A percentile compares a stretch with the other conserved stretches of the same genome.
Conservation (phyloP, 2,888 invertebrate species). For the Cosmorhoe ocellata region DNA sequence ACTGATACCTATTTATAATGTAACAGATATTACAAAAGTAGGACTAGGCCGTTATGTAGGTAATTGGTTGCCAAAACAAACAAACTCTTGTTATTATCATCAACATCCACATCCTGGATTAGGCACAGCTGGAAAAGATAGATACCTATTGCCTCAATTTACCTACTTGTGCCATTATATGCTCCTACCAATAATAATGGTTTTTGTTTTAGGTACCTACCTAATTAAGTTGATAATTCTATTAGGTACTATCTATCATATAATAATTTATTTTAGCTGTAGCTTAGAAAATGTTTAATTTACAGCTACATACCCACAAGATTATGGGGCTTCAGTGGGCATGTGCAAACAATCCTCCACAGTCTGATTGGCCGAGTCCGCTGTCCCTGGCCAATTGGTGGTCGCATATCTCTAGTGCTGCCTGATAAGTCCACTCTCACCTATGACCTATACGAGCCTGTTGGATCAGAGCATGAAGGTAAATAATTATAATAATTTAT, state of each 20-base stretch:
- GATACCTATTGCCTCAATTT: too few relatives aligned
- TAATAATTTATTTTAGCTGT: too few relatives aligned
- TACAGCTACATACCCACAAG: slow-evolving; percentile 93
- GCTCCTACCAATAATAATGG: too few relatives aligned
- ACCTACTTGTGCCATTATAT: too few relatives aligned
- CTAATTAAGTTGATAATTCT: too few relatives aligned
- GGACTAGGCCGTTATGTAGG: too few relatives aligned
- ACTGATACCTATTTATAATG: neutral
- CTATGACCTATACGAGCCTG: slow-evolving; percentile 95
- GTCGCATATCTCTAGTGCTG: slow-evolving; percentile 88
- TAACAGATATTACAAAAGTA: too few relatives aligned
- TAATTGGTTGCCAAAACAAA: slow-evolving; percentile 14
- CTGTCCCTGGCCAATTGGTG: slow-evolving; percentile 94
- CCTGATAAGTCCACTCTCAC: slow-evolving; percentile 94
- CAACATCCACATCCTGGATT: too few relatives aligned
- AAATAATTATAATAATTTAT: too few relatives aligned
- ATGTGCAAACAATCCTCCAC: slow-evolving; percentile 96
- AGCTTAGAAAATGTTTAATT: slow-evolving; percentile 33
- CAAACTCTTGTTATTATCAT: neutral
- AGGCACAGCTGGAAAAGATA: too few relatives aligned
- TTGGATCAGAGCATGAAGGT: slow-evolving; percentile 88
- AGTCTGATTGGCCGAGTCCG: slow-evolving; percentile 93
- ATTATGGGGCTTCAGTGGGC: slow-evolving; percentile 97
- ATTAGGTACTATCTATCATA: too few relatives aligned
- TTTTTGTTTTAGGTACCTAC: too few relatives aligned